Evolutionary conservation across 2,888 invertebrate species (phyloP).

Genomic region (Mythimna vitellina): DNA sequence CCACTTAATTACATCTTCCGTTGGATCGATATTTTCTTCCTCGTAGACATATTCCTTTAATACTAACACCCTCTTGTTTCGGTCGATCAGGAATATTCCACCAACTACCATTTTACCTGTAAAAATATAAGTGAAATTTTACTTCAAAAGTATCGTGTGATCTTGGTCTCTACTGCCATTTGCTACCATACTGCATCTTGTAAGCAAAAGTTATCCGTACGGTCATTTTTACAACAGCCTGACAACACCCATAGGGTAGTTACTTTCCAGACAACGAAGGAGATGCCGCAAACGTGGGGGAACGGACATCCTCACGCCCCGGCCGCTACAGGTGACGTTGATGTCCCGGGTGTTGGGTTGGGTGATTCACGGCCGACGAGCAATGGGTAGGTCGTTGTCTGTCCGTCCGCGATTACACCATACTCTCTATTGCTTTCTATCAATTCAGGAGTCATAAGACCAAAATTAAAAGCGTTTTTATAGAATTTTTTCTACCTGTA

Average conservation of each 20-base stretch:
- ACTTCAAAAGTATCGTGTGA: not conserved
- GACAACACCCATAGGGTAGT: not conserved
- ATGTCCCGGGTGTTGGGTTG: too few species aligned
- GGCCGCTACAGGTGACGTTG: too few species aligned
- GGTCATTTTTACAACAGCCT: not conserved
- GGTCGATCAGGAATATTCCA: conserved; percentile 70
- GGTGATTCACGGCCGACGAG: too few species aligned
- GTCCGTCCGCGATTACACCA: too few species aligned
- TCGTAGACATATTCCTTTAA: conserved; percentile 68
- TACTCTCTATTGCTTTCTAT: too few species aligned
- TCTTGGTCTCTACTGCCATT: not conserved
- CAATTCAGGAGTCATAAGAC: not conserved
- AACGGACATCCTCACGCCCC: not conserved
- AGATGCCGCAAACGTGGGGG: not conserved
- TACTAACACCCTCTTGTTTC: conserved; percentile 66
- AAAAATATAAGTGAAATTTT: not conserved
- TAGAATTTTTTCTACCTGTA: not conserved
- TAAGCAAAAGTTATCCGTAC: not conserved
- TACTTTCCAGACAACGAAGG: not conserved
- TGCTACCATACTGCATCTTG: not conserved
- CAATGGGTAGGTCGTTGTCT: too few species aligned
- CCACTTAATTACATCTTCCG: conserved; percentile 41
- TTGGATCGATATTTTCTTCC: conserved; percentile 46
- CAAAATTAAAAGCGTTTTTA: not conserved
- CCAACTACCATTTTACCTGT: conserved; percentile 65